Conservation (phyloP, 2,113 vertebrate genomes). For the Caloenas nicobarica region DNA sequence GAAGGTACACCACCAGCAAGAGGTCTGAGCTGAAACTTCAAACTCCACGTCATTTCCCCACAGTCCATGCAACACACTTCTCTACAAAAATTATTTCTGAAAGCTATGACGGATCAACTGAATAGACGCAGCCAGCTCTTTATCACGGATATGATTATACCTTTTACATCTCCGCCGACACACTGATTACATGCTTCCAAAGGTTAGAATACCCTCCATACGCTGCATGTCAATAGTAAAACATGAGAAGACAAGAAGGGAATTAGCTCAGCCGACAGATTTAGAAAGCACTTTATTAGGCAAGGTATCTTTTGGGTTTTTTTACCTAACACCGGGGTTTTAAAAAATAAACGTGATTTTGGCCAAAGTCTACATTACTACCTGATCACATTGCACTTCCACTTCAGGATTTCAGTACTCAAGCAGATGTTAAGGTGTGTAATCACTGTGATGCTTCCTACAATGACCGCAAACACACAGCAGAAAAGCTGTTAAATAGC, state of each 20-base stretch:
- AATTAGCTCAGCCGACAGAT: not conserved
- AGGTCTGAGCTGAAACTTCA: not conserved
- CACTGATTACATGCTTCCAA: not conserved
- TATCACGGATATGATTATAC: not conserved
- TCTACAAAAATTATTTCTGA: not conserved
- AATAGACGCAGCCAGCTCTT: not conserved
- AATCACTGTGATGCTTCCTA: not conserved
- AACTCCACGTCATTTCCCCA: not conserved
- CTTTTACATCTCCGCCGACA: fast-evolving
- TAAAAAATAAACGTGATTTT: not conserved
- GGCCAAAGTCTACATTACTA: not conserved
- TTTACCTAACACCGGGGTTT: not conserved
- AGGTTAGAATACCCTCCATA: not conserved
- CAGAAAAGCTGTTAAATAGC: not conserved
- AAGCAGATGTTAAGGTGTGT: not conserved
- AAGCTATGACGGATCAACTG: not conserved
- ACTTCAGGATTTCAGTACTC: not conserved
- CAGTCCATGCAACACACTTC: not conserved
- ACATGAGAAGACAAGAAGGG: not conserved
- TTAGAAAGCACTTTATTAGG: slow-evolving; percentile 7
- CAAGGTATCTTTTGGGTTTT: not conserved
- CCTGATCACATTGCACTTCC: not conserved
- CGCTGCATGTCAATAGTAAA: not conserved
- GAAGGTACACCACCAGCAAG: not conserved
- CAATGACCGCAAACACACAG: not conserved